Conservation (phyloP, 2,888 invertebrate genomes). For the Campoplex capitator region DNA sequence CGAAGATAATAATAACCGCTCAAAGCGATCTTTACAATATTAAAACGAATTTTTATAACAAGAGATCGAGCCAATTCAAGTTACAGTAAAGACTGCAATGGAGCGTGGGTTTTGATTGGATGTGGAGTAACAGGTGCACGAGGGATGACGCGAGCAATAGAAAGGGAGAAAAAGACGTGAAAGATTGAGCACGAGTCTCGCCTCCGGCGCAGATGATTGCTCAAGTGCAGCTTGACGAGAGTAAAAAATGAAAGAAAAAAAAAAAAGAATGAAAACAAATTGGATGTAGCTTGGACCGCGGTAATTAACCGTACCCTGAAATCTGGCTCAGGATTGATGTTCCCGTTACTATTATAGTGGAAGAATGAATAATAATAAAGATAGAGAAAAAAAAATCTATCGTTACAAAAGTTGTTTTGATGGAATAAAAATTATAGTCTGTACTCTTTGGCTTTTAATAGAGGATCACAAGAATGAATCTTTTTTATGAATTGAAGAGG, state of each 20-base stretch:
- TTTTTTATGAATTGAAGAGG: background rate
- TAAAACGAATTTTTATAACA: background rate
- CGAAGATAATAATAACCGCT: background rate
- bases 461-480: background rate
- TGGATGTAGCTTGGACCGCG: constrained; percentile 15
- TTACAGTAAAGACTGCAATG: constrained; percentile 25
- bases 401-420: background rate
- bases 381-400: background rate
- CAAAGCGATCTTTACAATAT: background rate
- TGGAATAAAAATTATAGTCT: background rate
- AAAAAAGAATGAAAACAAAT: constrained; percentile 8
- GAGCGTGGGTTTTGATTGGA: constrained; percentile 43
- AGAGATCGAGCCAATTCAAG: constrained; percentile 3
- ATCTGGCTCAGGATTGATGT: constrained; percentile 43
- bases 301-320: constrained; percentile 34
- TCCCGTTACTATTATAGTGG: constrained; percentile 14
- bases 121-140: constrained; percentile 59
- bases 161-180: constrained; percentile 35
- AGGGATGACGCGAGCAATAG: constrained; percentile 31
- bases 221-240: constrained; percentile 25
- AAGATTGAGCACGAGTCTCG: constrained; percentile 38
- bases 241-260: background rate
- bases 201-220: constrained; percentile 48
- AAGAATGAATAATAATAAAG: constrained; percentile 3
- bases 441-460: background rate